These are phyloP conservation scores for Gymnobelideus leadbeateri DNA, from an alignment of 2,113 vertebrate species.

Conservation along the genomic window DNA sequence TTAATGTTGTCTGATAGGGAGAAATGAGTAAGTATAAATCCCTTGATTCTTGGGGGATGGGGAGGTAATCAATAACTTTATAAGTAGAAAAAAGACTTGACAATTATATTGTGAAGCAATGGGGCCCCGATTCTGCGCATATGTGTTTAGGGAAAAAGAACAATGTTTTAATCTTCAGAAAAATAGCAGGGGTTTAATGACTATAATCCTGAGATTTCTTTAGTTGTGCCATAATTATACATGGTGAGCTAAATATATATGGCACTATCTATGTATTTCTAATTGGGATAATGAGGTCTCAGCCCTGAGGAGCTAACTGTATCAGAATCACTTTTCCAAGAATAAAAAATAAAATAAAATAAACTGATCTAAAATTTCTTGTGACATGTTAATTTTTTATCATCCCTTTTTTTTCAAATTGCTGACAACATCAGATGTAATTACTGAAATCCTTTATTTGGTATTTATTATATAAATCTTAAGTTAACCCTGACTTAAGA, in stretches of 20 bases:
- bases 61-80: not conserved
- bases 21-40: not conserved
- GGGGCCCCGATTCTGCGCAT: not conserved
- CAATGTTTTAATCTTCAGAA: not conserved
- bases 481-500: slow-evolving; percentile 1
- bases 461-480: slow-evolving; percentile 30
- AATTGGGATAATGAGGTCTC: slow-evolving; percentile 23
- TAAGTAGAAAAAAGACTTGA: not conserved
- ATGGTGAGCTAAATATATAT: not conserved
- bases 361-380: slow-evolving; percentile 62
- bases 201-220: slow-evolving; percentile 22
- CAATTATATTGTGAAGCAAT: not conserved
- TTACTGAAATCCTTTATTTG: slow-evolving; percentile 54
- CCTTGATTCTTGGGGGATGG: not conserved
- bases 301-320: not conserved
- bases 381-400: slow-evolving; percentile 61
- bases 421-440: slow-evolving; percentile 26
- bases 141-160: slow-evolving; percentile 17
- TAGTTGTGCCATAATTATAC: slow-evolving; percentile 1
- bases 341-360: slow-evolving; percentile 25
- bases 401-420: slow-evolving; percentile 52
- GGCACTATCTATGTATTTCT: not conserved
- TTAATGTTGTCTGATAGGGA: not conserved
- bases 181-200: slow-evolving; percentile 15
- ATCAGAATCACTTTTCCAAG: not conserved